A percentile compares a stretch with the other conserved stretches of the same genome.
Conservation (phyloP, 92 coral and sea anemone species). For the Zoanthus gigantus region DNA sequence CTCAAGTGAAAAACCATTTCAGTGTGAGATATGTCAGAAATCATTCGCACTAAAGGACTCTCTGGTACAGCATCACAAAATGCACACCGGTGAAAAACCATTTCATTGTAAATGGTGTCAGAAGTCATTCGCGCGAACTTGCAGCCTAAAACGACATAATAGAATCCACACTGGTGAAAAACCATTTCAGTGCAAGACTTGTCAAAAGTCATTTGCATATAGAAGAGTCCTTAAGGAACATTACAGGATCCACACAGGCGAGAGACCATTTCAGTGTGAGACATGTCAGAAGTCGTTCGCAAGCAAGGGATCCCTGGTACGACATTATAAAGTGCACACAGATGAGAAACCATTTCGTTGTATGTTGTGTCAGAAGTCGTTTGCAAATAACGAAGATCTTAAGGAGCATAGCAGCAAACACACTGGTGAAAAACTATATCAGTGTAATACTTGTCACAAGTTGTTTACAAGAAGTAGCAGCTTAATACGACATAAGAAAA, state of each 20-base stretch:
- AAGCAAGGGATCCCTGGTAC: not conserved
- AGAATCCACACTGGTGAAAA: not conserved
- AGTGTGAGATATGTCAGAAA: not conserved
- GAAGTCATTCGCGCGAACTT: too few species aligned
- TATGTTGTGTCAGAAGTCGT: not conserved
- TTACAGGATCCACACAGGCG: not conserved
- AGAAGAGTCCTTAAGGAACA: not conserved
- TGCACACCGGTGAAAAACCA: too few species aligned
- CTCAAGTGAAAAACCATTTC: not conserved
- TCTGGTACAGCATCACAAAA: too few species aligned
- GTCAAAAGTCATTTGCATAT: not conserved
- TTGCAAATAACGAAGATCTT: not conserved
- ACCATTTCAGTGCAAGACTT: not conserved
- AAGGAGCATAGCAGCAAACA: not conserved
- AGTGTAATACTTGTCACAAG: not conserved
- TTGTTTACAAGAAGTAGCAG: not conserved
- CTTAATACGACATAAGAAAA: not conserved
- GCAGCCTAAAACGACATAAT: not conserved
- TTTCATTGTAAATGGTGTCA: not conserved
- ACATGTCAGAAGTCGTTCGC: not conserved
- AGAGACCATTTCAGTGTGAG: not conserved
- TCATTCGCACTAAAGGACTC: too few species aligned
- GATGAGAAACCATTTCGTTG: not conserved
- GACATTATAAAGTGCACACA: not conserved
- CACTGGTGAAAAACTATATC: constrained; percentile 2